Evolutionary conservation across 2,113 vertebrate species (phyloP), one percentile per base, ranked within the genome.

Genomic region (Festucalex cinctus): DNA sequence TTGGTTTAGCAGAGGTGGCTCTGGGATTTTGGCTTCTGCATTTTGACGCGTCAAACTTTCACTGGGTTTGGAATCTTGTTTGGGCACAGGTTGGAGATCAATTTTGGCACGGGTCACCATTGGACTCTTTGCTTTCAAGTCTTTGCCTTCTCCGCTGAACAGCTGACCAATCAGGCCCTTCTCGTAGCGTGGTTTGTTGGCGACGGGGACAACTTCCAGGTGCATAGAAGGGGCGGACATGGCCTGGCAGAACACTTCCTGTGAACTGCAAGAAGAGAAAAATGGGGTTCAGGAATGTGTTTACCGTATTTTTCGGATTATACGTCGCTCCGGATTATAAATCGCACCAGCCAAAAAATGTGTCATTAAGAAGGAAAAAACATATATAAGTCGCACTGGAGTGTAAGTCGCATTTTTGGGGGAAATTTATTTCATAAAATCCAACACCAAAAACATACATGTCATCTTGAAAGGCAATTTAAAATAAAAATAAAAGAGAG

Each of bases 241-340:
- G 10, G 95, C 95, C 77, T 95, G 94, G 3, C 94, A 93, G 72
- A 99, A 99, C 12, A 95, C 86, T 17, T 97, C 96, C 77, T 98
- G 96, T 28, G 97, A 94, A 84, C 97, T 98, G 16, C 9, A 0
- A 14, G 12, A 20, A 28, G 36, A 9, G 24, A 57, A 19, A 9
- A 37, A 35, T 49, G 17, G n/a, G 9, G 14, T 13, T 20, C 35
- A 61, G 37, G 14, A 57, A 32, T 56, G 2, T 9, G 2, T 39
- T 10, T 39, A 39, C 3, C 37, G n/a, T n/a, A n/a, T n/a, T n/a
- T n/a, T n/a, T n/a, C n/a, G n/a, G n/a, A n/a, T n/a, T n/a, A n/a
- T n/a, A n/a, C n/a, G n/a, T n/a, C n/a, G n/a, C n/a, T n/a, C n/a
- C n/a, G n/a, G n/a, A n/a, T n/a, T n/a, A n/a, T n/a, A n/a, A n/a